Base-by-base conservation (phyloP, 2,113 vertebrate genomes). In the Ariopsis seemanni region DNA sequence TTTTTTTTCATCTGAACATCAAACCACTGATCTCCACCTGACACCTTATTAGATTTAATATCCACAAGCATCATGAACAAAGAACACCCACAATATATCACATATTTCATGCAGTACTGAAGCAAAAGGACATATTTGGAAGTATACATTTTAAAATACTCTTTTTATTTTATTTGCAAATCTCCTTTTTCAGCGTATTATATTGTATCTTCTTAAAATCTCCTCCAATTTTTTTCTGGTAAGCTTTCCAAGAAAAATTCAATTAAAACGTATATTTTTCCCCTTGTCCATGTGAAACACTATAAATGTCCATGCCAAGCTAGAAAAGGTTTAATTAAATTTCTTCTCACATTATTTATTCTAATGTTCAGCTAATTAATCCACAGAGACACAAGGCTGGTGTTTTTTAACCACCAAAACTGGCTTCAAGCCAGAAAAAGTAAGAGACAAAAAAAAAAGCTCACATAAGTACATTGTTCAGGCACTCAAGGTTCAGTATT, bases 1-100 rank as follows among this genome's bases (percentile, higher is more conserved):
- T 2, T 50, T 11, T 6, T 30, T 20, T 69, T 30, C 22, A 30
- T 4, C 79, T 10, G 8, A 82, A 20, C 22, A 77, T 62, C 57
- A 82, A 60, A 30, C 8, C 17, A 11, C 17, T 2, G 55, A 27
- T 81, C 27, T 60, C 27, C 27, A 81, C 3, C n/a, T 34, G 8
- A 60, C 55, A 81, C 15, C 53, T 58, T 60, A 60, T 81, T 27
- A 60, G 79, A 81, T 81, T 81, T 82, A 82, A 60, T 25, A 82
- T 62, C 9, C 55, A 42, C 18, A 82, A 81, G 60, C 60, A 27
- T 60, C 27, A 17, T 2, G 25, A 57, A 30, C n/a, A 60, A 79
- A 72, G 30, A 30, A 72, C 69, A 72, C 7, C 17, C 15, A 42
- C 2, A 6, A 34, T 42, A 42, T 17, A 72, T 72, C 69, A 72